Evolutionary conservation across 1,140 invertebrate species (phyloP), one percentile per base, ranked within the genome.

Genomic region (Pectinophora gossypiella): DNA sequence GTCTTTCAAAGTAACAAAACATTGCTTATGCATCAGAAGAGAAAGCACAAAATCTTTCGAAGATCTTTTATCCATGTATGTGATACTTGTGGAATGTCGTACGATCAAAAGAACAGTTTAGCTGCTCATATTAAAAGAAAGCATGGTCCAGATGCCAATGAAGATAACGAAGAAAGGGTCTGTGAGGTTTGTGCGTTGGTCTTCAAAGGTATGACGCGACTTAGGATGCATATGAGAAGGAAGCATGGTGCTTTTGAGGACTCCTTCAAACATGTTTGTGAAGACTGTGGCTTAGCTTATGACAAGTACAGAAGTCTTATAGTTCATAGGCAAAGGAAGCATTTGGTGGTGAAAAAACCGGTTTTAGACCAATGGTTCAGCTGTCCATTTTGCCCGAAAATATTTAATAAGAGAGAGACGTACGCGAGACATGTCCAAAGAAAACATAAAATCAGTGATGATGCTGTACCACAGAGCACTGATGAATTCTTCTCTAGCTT

Each of bases 181-280:
- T 84, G 83, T 62, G 80, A 86, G n/a, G 61, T 81, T 10, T 86
- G 83, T 51, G 71, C 78, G 9, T 48, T 86, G 55, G 83, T 86
- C 12, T 86, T 86, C 38, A 86, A 84, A 68, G 83, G 83, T 1
- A 72, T 67, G 48, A 47, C 71, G 6, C 64, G 83, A 38, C 68
- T 86, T 54, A 51, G 83, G 10, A 83, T 86, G 79, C 83, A 86
- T 51, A 86, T 84, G 83, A 50, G 71, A 20, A 70, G 83, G 44
- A 86, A 86, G 42, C 83, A 86, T 48, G 79, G 73, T 0, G 66
- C 72, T 1, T 86, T 81, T 32, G 63, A 76, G 54, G 78, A 84
- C 0, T 73, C 80, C 0, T 86, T 86, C 27, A 74, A 73, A 38
- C 68, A 82, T 44, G 70, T 63, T 1, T 86, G 83, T 21, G 32